A percentile compares a stretch with the other conserved stretches of the same genome.
These are phyloP conservation scores for Vanessa tameamea DNA, from an alignment of 1,140 invertebrate species.

Conservation along the genomic window DNA sequence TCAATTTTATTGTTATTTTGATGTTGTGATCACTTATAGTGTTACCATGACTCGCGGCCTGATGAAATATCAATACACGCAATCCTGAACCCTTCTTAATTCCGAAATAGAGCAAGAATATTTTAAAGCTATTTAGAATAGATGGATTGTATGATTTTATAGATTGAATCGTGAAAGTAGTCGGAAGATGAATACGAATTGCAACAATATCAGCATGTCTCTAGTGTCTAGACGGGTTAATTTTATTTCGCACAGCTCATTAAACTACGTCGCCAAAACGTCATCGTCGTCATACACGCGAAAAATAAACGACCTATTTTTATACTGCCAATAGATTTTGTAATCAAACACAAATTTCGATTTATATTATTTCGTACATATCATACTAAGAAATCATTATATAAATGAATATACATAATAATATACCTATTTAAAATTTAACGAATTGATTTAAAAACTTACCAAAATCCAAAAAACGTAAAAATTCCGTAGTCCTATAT, in stretches of 20 bases:
- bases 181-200: not conserved
- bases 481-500: slow-evolving; percentile 27
- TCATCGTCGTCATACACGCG: slow-evolving; percentile 12
- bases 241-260: slow-evolving; percentile 41
- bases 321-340: not conserved
- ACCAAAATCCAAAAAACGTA: slow-evolving; percentile 20
- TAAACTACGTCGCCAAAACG: slow-evolving; percentile 23
- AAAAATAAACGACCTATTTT: slow-evolving; percentile 11
- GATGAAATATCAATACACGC: no score
- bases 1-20: no score
- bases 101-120: no score
- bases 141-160: no score
- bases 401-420: not conserved
- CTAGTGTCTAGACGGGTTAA: slow-evolving; percentile 52
- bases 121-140: no score
- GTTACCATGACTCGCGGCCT: no score
- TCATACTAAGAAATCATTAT: not conserved
- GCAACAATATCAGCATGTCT: slow-evolving; percentile 37
- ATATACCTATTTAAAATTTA: no score
- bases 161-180: not conserved
- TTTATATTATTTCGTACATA: no score
- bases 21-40: no score
- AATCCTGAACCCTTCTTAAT: no score
- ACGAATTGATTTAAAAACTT: slow-evolving; percentile 1
- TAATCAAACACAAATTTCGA: not conserved